Evolutionary conservation across 1,140 invertebrate genomes (phyloP).

Genomic region (Batillaria attramentaria): DNA sequence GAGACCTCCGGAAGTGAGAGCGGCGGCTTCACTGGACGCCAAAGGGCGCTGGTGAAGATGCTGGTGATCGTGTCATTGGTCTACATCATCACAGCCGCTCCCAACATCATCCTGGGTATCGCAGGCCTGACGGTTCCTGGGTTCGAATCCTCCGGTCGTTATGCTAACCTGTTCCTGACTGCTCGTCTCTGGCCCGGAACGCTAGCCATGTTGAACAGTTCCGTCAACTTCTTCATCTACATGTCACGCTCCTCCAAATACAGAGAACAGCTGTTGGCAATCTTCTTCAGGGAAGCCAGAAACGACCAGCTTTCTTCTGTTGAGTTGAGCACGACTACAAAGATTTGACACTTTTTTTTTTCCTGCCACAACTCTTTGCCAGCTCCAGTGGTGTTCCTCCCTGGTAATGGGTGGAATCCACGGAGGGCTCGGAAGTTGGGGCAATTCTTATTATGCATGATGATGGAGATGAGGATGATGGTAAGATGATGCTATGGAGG

Average conservation of each 20-base stretch:
- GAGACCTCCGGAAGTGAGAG: background rate
- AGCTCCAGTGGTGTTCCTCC: too few relatives aligned
- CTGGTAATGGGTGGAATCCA: too few relatives aligned
- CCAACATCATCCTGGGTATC: background rate
- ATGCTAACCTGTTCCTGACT: background rate
- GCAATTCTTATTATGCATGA: too few relatives aligned
- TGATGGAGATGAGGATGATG: too few relatives aligned
- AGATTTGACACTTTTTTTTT: too few relatives aligned
- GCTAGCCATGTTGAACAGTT: background rate
- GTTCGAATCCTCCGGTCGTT: background rate
- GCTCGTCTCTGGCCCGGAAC: background rate
- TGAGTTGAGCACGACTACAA: too few relatives aligned
- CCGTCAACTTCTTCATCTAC: background rate
- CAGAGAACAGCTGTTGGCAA: too few relatives aligned
- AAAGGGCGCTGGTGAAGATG: background rate
- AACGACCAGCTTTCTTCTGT: too few relatives aligned
- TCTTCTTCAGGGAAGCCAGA: too few relatives aligned
- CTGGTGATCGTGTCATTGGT: background rate
- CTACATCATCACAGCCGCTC: background rate
- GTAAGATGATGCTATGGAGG: too few relatives aligned
- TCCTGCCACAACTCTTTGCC: too few relatives aligned
- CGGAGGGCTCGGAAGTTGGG: too few relatives aligned
- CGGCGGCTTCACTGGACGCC: background rate
- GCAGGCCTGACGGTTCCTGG: background rate
- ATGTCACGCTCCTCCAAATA: background rate